Percentiles rank a stretch among this genome's conserved stretches.
Conservation (phyloP, 2,888 invertebrate species). For the Troides helena region DNA sequence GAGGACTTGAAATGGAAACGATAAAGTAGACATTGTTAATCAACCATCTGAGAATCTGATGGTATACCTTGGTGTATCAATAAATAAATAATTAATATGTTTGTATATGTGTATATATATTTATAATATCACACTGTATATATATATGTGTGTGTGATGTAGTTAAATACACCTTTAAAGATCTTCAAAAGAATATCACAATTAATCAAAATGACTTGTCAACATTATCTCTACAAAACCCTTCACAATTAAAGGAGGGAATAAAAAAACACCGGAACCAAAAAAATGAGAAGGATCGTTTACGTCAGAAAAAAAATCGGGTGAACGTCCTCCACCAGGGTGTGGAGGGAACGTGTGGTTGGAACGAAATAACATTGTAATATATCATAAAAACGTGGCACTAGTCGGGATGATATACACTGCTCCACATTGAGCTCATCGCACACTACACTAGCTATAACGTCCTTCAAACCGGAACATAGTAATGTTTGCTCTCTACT, state of each 20-base stretch:
- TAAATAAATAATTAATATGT: neutral
- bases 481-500: no score
- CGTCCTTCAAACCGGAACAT: no score
- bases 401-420: no score
- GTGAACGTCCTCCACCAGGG: constrained; percentile 66
- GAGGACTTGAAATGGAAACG: no score
- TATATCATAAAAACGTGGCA: constrained; percentile 36
- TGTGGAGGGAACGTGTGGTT: constrained; percentile 44
- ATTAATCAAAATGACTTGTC: constrained; percentile 68
- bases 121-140: neutral
- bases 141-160: neutral
- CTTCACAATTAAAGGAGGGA: constrained; percentile 25
- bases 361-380: constrained; percentile 34
- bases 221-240: constrained; percentile 47
- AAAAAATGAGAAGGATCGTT: constrained; percentile 58
- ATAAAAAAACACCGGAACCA: constrained; percentile 37
- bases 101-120: neutral
- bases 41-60: no score
- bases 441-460: no score
- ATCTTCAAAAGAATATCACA: constrained; percentile 45
- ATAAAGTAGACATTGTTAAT: no score
- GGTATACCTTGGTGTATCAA: no score
- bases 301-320: constrained; percentile 59
- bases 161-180: constrained; percentile 23
- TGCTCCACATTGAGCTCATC: no score